Conservation (phyloP, 2,888 invertebrate species). For the Meganola albula region DNA sequence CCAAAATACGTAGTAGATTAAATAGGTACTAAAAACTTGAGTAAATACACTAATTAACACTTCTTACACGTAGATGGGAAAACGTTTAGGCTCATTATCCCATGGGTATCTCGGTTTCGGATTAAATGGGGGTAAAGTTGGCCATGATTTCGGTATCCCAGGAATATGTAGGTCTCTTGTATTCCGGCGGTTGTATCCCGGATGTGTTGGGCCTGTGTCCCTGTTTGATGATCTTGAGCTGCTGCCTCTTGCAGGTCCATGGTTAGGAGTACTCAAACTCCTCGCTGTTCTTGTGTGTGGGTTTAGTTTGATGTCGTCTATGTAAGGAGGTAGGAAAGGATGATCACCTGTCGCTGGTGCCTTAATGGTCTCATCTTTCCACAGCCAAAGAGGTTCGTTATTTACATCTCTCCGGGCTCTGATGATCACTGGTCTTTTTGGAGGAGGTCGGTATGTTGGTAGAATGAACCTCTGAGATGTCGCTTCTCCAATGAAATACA, state of each 20-base stretch:
- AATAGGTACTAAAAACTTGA: too few species aligned
- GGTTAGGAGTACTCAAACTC: conserved; percentile 10
- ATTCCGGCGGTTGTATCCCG: conserved; percentile 19
- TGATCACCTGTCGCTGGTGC: conserved; percentile 8
- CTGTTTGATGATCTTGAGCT: conserved; percentile 4
- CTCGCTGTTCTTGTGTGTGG: conserved; percentile 12
- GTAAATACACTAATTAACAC: too few species aligned
- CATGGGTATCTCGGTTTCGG: neutral
- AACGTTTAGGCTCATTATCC: too few species aligned
- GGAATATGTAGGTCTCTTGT: conserved; percentile 9
- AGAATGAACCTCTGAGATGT: conserved; percentile 2
- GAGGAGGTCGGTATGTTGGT: conserved; percentile 1
- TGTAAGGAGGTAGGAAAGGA: conserved; percentile 4
- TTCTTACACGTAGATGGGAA: too few species aligned
- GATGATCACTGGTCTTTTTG: neutral
- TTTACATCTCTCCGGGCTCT: conserved; percentile 6
- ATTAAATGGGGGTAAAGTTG: neutral
- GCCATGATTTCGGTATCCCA: neutral
- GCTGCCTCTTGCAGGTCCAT: conserved; percentile 9
- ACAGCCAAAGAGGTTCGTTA: conserved; percentile 10
- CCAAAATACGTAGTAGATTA: too few species aligned
- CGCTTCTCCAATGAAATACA: conserved; percentile 8
- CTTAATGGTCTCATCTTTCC: conserved; percentile 6
- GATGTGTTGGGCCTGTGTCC: conserved; percentile 16
- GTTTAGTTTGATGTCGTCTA: conserved; percentile 9